Conservation (phyloP, 2,888 invertebrate genomes). For the Aspidiotus destructor region DNA sequence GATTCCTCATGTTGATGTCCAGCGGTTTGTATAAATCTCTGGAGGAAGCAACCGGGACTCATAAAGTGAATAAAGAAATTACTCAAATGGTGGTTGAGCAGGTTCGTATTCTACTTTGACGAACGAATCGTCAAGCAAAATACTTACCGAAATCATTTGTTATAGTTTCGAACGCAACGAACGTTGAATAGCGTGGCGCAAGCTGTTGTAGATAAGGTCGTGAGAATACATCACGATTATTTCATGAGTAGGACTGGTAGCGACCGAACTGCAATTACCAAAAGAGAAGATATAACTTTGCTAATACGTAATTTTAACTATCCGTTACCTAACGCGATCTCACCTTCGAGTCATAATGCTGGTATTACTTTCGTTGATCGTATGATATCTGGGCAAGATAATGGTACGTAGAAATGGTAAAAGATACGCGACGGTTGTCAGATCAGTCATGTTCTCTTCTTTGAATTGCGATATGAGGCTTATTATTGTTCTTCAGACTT, state of each 20-base stretch:
- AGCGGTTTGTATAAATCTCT: slow-evolving; percentile 74
- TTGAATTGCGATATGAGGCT: too few species aligned
- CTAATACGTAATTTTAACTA: slow-evolving; percentile 79
- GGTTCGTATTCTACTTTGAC: slow-evolving; percentile 41
- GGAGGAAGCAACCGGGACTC: slow-evolving; percentile 64
- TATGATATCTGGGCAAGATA: neutral
- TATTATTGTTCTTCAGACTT: too few species aligned
- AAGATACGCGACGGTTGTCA: neutral
- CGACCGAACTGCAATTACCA: slow-evolving; percentile 41
- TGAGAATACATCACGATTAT: slow-evolving; percentile 69
- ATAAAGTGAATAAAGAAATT: slow-evolving; percentile 71
- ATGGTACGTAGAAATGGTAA: neutral
- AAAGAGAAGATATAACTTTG: slow-evolving; percentile 74
- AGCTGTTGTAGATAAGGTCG: slow-evolving; percentile 72
- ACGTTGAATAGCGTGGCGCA: slow-evolving; percentile 75
- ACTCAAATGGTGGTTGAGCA: slow-evolving; percentile 71
- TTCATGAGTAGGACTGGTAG: slow-evolving; percentile 50
- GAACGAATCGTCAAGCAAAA: too few species aligned
- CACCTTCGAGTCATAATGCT: slow-evolving; percentile 15
- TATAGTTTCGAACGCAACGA: slow-evolving; percentile 63
- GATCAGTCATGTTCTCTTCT: neutral
- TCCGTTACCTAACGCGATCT: slow-evolving; percentile 48
- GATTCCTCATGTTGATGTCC: slow-evolving; percentile 75
- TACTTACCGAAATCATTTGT: slow-evolving; percentile 29
- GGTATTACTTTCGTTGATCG: slow-evolving; percentile 6